phyloP scores from a whole-genome alignment of 2,888 invertebrate genomes.

The Toxonevra muliebris region DNA sequence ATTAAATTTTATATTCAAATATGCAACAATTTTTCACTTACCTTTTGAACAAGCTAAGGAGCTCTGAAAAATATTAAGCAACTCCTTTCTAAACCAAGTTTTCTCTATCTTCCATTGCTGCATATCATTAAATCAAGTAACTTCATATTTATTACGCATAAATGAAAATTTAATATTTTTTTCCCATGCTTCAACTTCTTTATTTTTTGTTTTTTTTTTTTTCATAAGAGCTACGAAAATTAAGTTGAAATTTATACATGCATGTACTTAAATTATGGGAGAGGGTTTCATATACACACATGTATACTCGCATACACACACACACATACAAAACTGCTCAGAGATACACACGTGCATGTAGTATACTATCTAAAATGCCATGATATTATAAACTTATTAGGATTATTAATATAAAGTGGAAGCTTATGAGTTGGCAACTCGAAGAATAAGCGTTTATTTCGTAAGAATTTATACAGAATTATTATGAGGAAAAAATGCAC shows the following conservation, averaged over 20 bases:
- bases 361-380: neutral
- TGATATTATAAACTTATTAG: conserved; percentile 10
- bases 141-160: conserved; percentile 6
- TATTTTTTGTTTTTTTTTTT: no score
- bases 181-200: neutral
- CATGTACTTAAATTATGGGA: neutral
- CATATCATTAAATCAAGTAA: neutral
- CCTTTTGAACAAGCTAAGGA: no score
- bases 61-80: no score
- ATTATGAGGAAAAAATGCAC: no score
- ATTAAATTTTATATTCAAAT: no score
- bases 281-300: neutral
- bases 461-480: no score
- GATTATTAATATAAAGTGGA: neutral
- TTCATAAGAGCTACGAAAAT: conserved; percentile 5
- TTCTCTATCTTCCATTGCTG: no score
- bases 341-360: neutral
- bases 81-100: no score
- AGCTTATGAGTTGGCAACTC: neutral
- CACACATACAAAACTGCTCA: conserved; percentile 10
- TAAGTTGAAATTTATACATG: conserved; percentile 7
- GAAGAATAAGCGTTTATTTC: neutral
- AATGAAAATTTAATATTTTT: conserved; percentile 5
- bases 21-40: no score
- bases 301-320: neutral